A percentile compares a stretch with the other conserved stretches of the same genome.
These are phyloP conservation scores for Carcharodon carcharias DNA, from an alignment of 2,797 vertebrate species.

Conservation along the genomic window DNA sequence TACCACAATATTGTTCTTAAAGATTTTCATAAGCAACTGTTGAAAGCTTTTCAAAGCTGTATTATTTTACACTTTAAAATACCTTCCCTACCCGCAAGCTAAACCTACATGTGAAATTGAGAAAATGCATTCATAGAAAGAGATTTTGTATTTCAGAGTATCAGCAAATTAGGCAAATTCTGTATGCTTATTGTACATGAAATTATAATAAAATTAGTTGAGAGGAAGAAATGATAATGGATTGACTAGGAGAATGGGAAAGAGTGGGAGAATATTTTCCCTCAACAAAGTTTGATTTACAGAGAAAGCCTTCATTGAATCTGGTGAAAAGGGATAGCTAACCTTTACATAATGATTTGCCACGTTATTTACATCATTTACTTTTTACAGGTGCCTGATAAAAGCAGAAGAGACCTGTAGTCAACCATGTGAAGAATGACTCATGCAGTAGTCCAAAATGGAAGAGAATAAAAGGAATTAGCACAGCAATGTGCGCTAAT, in stretches of 20 bases:
- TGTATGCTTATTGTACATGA: constrained; percentile 28
- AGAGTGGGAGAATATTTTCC: neutral
- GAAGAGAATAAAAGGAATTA: constrained; percentile 26
- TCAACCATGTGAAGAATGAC: constrained; percentile 34
- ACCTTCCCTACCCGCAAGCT: neutral
- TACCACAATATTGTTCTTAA: neutral
- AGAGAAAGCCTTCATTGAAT: constrained; percentile 30
- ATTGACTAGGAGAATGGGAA: neutral
- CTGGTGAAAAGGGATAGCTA: constrained; percentile 24
- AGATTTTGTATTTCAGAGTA: constrained; percentile 7
- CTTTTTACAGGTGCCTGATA: constrained; percentile 27
- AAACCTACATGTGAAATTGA: neutral
- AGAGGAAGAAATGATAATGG: neutral
- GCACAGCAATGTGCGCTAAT: constrained; percentile 36
- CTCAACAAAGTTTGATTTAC: constrained; percentile 21
- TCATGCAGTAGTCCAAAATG: constrained; percentile 35
- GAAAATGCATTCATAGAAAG: neutral
- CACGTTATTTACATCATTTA: constrained; percentile 33
- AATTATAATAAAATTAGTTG: constrained; percentile 31
- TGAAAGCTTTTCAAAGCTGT: neutral
- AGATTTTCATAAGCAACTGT: neutral
- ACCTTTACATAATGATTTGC: constrained; percentile 35
- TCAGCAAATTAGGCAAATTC: neutral
- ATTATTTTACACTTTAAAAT: constrained; percentile 4
- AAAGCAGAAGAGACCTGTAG: constrained; percentile 27